These are phyloP conservation scores for Crotalus viridis DNA, from an alignment of 2,113 vertebrate genomes.

Conservation along the genomic window DNA sequence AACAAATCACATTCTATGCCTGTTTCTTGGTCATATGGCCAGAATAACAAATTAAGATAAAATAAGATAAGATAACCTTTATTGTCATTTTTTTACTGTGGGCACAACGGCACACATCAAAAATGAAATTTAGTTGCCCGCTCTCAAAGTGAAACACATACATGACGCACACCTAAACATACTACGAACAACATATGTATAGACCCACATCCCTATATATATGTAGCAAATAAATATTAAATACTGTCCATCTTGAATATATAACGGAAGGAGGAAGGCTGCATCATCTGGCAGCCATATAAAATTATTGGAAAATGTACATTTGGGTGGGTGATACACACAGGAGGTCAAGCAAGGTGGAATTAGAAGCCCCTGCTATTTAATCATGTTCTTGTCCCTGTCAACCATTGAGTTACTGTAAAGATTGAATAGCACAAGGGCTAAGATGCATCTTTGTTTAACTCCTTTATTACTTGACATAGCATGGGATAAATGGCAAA, in stretches of 20 bases:
- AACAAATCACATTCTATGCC: not conserved
- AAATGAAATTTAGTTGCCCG: too few relatives aligned
- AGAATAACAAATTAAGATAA: not conserved
- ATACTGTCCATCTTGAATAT: too few relatives aligned
- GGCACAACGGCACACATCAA: too few relatives aligned
- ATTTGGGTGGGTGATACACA: not conserved
- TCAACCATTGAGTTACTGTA: not conserved
- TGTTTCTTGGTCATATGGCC: not conserved
- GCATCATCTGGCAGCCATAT: not conserved
- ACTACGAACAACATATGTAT: too few relatives aligned
- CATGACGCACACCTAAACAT: too few relatives aligned
- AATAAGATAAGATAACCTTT: too few relatives aligned
- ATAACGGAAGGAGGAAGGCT: not conserved
- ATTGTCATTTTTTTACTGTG: too few relatives aligned
- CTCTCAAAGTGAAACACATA: too few relatives aligned
- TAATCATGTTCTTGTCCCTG: not conserved
- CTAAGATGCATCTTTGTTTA: not conserved
- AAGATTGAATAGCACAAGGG: not conserved
- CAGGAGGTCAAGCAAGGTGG: not conserved
- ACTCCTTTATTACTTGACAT: not conserved
- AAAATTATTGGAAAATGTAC: not conserved
- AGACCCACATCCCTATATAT: too few relatives aligned
- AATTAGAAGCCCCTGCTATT: not conserved
- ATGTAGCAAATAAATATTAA: too few relatives aligned
- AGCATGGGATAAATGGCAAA: not conserved